Evolutionary conservation across 2,113 vertebrate genomes (phyloP).

Genomic region (Colistium nudipinnis): DNA sequence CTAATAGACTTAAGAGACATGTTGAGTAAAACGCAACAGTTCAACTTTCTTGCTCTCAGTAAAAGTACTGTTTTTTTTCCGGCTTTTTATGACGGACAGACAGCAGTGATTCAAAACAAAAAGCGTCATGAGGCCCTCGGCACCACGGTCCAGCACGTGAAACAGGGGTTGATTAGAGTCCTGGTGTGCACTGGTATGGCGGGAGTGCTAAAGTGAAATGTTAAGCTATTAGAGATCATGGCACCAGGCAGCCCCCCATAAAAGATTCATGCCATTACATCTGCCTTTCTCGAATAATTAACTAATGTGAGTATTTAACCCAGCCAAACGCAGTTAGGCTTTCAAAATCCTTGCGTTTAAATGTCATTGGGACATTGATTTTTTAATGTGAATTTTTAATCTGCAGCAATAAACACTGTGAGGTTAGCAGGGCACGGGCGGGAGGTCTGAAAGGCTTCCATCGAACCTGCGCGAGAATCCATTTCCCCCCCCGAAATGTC

Average conservation of each 20-base stretch:
- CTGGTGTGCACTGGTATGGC: conserved; percentile 40
- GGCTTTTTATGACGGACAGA: background rate
- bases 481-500: conserved; percentile 56
- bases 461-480: conserved; percentile 46
- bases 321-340: conserved; percentile 70
- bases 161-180: conserved; percentile 59
- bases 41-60: background rate
- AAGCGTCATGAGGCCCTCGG: conserved; percentile 12
- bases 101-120: background rate
- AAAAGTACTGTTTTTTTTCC: background rate
- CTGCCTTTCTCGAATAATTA: conserved; percentile 77
- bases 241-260: conserved; percentile 67
- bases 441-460: conserved; percentile 27
- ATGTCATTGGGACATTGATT: conserved; percentile 72
- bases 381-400: conserved; percentile 75
- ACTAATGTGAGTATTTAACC: conserved; percentile 76
- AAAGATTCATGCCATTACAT: conserved; percentile 76
- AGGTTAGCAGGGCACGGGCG: conserved; percentile 55
- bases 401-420: conserved; percentile 59
- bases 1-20: background rate
- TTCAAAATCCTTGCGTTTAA: conserved; percentile 72
- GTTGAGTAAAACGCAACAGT: background rate
- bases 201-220: conserved; percentile 74
- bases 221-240: conserved; percentile 73
- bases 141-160: conserved; percentile 36